Conservation (phyloP, 1,140 invertebrate genomes). For the Aleiodes sp. region DNA sequence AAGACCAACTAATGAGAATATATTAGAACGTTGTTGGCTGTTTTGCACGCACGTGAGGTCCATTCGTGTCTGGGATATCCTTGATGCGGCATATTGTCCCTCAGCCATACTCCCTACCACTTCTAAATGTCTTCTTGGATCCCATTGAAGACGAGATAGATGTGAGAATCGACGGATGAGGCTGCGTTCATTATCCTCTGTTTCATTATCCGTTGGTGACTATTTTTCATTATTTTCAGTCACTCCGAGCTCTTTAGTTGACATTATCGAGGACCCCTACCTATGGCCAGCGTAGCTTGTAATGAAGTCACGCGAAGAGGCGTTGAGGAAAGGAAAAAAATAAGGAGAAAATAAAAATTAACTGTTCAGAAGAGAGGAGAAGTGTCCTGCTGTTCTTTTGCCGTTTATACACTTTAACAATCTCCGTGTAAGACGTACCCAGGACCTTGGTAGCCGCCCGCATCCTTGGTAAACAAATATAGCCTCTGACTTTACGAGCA, state of each 20-base stretch:
- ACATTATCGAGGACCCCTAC: no score
- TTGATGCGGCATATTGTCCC: no score
- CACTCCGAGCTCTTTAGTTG: no score
- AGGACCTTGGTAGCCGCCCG: background rate
- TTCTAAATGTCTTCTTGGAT: no score
- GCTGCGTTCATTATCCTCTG: no score
- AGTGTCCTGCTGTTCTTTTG: slow-evolving; percentile 41
- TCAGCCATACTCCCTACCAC: no score
- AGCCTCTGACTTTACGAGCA: slow-evolving; percentile 43
- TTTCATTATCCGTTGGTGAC: no score
- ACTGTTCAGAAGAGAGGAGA: slow-evolving; percentile 17
- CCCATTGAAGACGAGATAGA: no score
- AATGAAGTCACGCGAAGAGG: slow-evolving; percentile 42
- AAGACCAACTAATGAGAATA: slow-evolving; percentile 57
- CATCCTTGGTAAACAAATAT: slow-evolving; percentile 46
- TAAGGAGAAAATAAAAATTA: slow-evolving; percentile 20
- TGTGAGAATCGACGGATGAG: no score
- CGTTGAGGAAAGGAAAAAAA: no score
- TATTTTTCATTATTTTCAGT: no score
- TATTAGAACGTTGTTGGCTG: slow-evolving; percentile 51
- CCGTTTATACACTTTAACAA: slow-evolving; percentile 37
- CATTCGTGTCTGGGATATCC: slow-evolving; percentile 7
- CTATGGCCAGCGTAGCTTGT: no score
- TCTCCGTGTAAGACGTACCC: background rate
- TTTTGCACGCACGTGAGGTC: slow-evolving; percentile 44